These are phyloP conservation scores for Chelonus insularis DNA, from an alignment of 1,140 invertebrate genomes.

Conservation along the genomic window DNA sequence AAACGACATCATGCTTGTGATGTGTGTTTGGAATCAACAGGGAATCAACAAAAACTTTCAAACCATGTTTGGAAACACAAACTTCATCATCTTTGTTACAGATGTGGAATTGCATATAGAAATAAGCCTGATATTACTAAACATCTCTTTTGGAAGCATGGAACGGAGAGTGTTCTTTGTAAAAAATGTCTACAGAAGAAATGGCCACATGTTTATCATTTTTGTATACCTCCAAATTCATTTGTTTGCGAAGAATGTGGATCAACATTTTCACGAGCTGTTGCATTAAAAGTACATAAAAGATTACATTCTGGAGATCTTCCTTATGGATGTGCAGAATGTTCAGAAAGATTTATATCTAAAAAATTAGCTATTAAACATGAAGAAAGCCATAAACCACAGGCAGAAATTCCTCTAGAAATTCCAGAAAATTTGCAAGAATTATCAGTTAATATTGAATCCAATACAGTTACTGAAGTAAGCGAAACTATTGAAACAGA, in stretches of 20 bases:
- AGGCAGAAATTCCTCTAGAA: slow-evolving; percentile 1
- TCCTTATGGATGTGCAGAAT: slow-evolving; percentile 74
- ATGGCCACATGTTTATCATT: slow-evolving; percentile 89
- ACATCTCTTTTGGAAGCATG: slow-evolving; percentile 89
- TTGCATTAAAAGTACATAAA: slow-evolving; percentile 81
- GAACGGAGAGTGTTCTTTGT: slow-evolving; percentile 81
- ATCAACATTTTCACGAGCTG: slow-evolving; percentile 71
- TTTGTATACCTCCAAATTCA: slow-evolving; percentile 76
- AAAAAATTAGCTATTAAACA: slow-evolving; percentile 77
- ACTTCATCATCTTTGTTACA: slow-evolving; percentile 80
- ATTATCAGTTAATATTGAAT: slow-evolving; percentile 1
- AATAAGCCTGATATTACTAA: slow-evolving; percentile 85
- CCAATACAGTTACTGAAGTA: neutral
- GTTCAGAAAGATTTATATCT: slow-evolving; percentile 78
- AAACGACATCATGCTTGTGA: slow-evolving; percentile 83
- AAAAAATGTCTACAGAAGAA: slow-evolving; percentile 85
- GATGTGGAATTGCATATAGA: slow-evolving; percentile 80
- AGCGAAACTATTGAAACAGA: neutral
- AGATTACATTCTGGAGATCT: slow-evolving; percentile 72
- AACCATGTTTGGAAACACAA: slow-evolving; percentile 89
- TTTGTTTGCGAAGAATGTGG: slow-evolving; percentile 82
- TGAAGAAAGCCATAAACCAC: slow-evolving; percentile 61
- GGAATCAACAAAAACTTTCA: slow-evolving; percentile 75
- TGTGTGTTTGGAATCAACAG: slow-evolving; percentile 78
- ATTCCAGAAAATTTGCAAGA: neutral